Conservation (phyloP, 2,113 vertebrate species). For the Trogon surrucura region DNA sequence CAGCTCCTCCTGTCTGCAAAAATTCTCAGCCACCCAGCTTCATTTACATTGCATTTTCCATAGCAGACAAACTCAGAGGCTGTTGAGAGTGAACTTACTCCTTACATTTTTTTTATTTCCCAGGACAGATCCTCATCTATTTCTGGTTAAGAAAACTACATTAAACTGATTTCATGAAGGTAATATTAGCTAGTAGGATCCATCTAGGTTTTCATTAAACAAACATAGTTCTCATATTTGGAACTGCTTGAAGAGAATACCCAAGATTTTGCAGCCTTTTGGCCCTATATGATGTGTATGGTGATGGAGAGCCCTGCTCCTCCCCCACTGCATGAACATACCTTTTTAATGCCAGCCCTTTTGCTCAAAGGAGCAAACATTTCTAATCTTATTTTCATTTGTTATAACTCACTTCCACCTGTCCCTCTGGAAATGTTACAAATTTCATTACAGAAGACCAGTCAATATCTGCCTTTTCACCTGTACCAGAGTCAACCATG, state of each 20-base stretch:
- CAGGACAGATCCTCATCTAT: neutral
- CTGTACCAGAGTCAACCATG: neutral
- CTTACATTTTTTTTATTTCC: neutral
- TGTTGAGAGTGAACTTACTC: neutral
- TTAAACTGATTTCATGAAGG: slow-evolving; percentile 3
- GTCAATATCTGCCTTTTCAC: neutral
- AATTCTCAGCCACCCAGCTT: neutral
- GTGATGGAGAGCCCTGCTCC: neutral
- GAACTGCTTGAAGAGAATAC: slow-evolving; percentile 22
- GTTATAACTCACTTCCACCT: neutral
- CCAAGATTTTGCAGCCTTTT: slow-evolving; percentile 2
- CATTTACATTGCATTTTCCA: slow-evolving; percentile 30
- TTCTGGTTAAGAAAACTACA: neutral
- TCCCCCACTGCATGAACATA: neutral
- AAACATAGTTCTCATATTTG: slow-evolving; percentile 30
- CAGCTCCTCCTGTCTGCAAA: slow-evolving; percentile 16
- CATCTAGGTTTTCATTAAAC: neutral
- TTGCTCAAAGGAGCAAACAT: slow-evolving; percentile 34
- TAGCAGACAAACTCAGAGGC: neutral
- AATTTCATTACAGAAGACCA: neutral
- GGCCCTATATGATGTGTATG: neutral
- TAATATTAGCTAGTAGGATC: neutral
- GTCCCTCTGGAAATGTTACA: neutral
- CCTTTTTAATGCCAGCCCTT: neutral
- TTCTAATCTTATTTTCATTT: slow-evolving; percentile 29